phyloP scores from a whole-genome alignment of 1,140 invertebrate species.

The Papilio polytes region DNA sequence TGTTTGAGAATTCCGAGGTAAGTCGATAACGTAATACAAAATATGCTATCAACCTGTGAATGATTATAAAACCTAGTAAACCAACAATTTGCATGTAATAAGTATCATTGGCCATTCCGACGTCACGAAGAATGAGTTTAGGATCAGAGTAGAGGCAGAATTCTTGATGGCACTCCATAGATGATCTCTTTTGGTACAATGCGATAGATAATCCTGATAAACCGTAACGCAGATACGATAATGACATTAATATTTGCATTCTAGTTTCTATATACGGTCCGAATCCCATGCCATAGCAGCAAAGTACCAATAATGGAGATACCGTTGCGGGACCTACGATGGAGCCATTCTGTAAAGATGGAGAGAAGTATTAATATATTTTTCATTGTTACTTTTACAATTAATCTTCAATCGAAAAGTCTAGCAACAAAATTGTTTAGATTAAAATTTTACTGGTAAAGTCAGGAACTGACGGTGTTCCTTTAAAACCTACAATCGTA shows the following conservation, averaged over 20 bases:
- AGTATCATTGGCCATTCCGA: constrained; percentile 75
- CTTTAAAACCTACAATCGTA: too few species aligned
- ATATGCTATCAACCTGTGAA: constrained; percentile 78
- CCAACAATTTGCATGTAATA: constrained; percentile 74
- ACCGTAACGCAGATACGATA: constrained; percentile 85
- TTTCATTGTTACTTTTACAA: not conserved
- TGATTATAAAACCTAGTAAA: constrained; percentile 72
- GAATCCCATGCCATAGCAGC: constrained; percentile 87
- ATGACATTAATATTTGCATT: constrained; percentile 85
- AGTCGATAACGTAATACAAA: constrained; percentile 76
- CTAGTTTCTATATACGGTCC: constrained; percentile 83
- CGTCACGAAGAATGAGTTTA: constrained; percentile 78
- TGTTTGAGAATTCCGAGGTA: constrained; percentile 78
- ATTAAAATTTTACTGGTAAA: too few species aligned
- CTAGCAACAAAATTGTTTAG: not conserved
- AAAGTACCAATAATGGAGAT: constrained; percentile 85
- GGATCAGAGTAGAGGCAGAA: constrained; percentile 86
- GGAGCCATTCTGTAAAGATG: constrained; percentile 84
- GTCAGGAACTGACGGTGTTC: too few species aligned
- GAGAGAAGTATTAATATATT: too few species aligned
- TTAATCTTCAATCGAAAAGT: not conserved
- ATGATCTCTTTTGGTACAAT: constrained; percentile 67
- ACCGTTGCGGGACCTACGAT: constrained; percentile 85
- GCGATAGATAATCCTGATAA: constrained; percentile 81
- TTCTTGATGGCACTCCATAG: constrained; percentile 69